These are phyloP conservation scores for Belonocnema kinseyi DNA, from an alignment of 1,140 invertebrate species.

Conservation along the genomic window DNA sequence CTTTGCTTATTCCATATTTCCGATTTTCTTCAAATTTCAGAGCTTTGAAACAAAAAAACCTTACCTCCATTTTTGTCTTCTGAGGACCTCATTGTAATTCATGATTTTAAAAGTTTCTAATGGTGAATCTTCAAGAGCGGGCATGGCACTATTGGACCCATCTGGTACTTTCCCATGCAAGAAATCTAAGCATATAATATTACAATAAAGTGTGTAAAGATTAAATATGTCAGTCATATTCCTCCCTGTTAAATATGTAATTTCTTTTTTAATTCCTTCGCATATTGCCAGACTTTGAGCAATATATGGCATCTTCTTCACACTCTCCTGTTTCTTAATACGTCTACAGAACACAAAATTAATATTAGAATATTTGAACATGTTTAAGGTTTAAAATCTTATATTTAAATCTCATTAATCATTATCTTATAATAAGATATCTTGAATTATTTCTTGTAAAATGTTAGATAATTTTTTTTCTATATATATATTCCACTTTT, in stretches of 20 bases:
- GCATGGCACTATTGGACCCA: background rate
- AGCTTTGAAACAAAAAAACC: background rate
- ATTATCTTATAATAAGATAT: too few species aligned
- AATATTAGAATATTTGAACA: too few species aligned
- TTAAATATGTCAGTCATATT: background rate
- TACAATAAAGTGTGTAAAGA: conserved; percentile 2
- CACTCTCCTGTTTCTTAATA: background rate
- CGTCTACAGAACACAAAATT: background rate
- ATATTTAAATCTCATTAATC: too few species aligned
- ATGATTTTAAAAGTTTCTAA: background rate
- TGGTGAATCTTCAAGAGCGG: background rate
- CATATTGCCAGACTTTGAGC: background rate
- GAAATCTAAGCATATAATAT: background rate
- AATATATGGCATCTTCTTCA: background rate
- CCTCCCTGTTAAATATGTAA: background rate
- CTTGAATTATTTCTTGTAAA: too few species aligned
- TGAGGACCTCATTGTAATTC: background rate
- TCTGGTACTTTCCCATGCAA: background rate
- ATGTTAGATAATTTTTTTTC: too few species aligned
- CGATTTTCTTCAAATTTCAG: background rate
- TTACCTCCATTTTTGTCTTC: background rate
- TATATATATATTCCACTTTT: too few species aligned
- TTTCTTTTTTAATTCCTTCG: background rate
- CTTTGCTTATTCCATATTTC: background rate
- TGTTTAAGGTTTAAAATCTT: too few species aligned